Base-by-base conservation (phyloP, 2,113 vertebrate species). In the Sinocyclocheilus anshuiensis region DNA sequence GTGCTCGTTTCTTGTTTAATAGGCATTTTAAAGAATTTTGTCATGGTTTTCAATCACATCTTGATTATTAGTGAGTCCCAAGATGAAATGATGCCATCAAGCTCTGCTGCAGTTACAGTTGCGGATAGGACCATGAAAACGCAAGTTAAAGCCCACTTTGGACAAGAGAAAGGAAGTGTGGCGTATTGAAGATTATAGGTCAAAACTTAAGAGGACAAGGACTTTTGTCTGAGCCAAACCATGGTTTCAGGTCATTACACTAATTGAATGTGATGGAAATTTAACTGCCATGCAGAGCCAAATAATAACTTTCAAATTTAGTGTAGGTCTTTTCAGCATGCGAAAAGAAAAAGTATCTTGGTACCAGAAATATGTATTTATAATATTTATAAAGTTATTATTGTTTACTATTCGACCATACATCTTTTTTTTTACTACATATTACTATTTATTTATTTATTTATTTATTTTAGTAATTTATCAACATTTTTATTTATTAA, bases 41-140 rank as follows among this genome's bases (percentile, higher is more conserved):
- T 26, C 26, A 71, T 45, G 65, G 39, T 71, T 84, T 81, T 86
- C 88, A 86, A 86, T 89, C 88, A 84, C 69, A 18, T 48, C 48
- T 63, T 89, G 83, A 86, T 84, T 57, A 77, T 81, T 84, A 65
- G 86, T 84, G 26, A 80, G 48, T 33, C 67, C 59, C 36, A 26
- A 71, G 53, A 82, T 59, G 80, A 84, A 88, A 88, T 80, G 50
- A 77, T 48, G 78, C 75, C 57, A 79, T 86, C 87, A 84, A 67
- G 74, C 87, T 86, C 83, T 88, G 83, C 83, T 53, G 75, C 36
- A 74, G 75, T 42, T 24, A 86, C 15, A 55, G 74, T 45, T 74
- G 16, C 20, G 3, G 13, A 77, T 45, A 55, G 74, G 87, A 61
- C 77, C 22, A 20, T 84, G 85, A 67, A 76, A 79, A 82, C n/a